phyloP scores from a whole-genome alignment of 2,888 invertebrate species.

The Galeruca laticollis region DNA sequence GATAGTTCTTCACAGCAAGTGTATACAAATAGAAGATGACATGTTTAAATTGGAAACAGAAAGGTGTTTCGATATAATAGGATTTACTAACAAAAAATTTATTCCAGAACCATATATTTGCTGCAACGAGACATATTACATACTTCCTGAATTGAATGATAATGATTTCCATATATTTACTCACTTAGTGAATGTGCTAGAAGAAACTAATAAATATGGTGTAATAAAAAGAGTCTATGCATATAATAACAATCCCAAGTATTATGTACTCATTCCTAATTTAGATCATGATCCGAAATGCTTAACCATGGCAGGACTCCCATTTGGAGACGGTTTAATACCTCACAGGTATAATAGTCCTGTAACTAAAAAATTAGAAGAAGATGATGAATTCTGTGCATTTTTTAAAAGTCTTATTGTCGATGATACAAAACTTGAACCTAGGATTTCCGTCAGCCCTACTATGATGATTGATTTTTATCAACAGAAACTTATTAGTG shows the following conservation, averaged over 20 bases:
- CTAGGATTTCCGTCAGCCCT: constrained; percentile 42
- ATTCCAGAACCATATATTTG: constrained; percentile 45
- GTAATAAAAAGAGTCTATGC: constrained; percentile 47
- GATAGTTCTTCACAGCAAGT: constrained; percentile 45
- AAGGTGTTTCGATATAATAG: constrained; percentile 47
- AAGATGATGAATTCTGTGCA: constrained; percentile 35
- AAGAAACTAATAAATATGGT: constrained; percentile 43
- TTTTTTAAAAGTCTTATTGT: constrained; percentile 48
- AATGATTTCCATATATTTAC: constrained; percentile 42
- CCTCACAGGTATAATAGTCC: constrained; percentile 31
- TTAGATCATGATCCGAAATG: constrained; percentile 41
- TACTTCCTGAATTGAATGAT: constrained; percentile 37
- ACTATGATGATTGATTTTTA: constrained; percentile 34
- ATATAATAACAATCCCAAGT: constrained; percentile 44
- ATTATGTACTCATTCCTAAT: constrained; percentile 48
- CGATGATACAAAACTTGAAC: constrained; percentile 32
- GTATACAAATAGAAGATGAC: constrained; percentile 45
- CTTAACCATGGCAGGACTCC: constrained; percentile 44
- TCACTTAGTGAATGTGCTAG: constrained; percentile 42
- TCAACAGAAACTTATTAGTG: constrained; percentile 26
- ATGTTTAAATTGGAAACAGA: constrained; percentile 47
- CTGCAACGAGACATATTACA: constrained; percentile 43
- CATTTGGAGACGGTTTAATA: constrained; percentile 45
- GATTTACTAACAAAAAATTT: constrained; percentile 45
- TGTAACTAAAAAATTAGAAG: constrained; percentile 16